Evolutionary conservation across 1,140 invertebrate genomes (phyloP).

Genomic region (Apis cerana): DNA sequence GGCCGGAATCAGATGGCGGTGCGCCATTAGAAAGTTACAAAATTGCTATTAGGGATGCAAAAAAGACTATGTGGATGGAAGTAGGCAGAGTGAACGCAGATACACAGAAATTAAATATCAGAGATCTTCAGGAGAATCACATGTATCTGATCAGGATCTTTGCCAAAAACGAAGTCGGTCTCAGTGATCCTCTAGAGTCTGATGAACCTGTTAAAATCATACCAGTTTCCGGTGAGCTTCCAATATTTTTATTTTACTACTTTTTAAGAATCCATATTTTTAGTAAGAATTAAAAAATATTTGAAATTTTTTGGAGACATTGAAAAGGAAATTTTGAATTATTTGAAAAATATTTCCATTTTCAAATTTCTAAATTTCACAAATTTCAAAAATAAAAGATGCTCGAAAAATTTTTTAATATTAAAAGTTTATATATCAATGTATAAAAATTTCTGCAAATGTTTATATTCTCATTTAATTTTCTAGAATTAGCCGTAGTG

Average conservation of each 20-base stretch:
- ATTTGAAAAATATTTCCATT: too few relatives aligned
- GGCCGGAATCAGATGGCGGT: conserved; percentile 96
- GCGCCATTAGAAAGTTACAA: conserved; percentile 95
- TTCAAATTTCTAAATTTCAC: too few relatives aligned
- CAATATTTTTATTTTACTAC: conserved; percentile 44
- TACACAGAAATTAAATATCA: conserved; percentile 91
- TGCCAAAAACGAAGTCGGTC: conserved; percentile 96
- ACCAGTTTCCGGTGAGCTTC: conserved; percentile 86
- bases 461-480: neutral
- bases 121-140: conserved; percentile 93
- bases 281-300: neutral
- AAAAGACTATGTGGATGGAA: conserved; percentile 98
- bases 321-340: too few relatives aligned
- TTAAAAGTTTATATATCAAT: too few relatives aligned
- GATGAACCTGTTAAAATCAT: conserved; percentile 95
- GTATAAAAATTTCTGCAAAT: neutral
- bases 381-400: too few relatives aligned
- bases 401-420: too few relatives aligned
- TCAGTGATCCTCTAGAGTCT: conserved; percentile 96
- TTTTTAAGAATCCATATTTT: neutral
- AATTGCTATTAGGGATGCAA: conserved; percentile 94
- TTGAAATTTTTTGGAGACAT: too few relatives aligned
- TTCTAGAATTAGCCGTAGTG: conserved; percentile 76
- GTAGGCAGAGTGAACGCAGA: conserved; percentile 92
- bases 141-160: conserved; percentile 95